These are phyloP conservation scores for Meteorus sp. DNA, from an alignment of 1,140 invertebrate species.

Conservation along the genomic window DNA sequence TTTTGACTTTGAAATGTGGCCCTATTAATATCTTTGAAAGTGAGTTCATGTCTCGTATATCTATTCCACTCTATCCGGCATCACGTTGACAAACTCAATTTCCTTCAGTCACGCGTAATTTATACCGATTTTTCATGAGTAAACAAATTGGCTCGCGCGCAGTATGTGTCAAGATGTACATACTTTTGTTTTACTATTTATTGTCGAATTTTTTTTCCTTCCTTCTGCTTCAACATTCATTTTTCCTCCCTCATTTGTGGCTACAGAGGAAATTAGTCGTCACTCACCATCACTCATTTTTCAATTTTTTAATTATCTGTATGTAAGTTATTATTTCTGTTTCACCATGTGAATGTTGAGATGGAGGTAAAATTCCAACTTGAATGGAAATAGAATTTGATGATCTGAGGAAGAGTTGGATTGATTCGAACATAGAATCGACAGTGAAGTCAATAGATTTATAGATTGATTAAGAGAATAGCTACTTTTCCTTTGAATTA, in stretches of 20 bases:
- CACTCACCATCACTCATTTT: conserved; percentile 3
- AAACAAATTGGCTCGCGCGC: conserved; percentile 17
- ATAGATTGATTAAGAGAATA: too few relatives aligned
- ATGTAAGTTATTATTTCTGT: conserved; percentile 7
- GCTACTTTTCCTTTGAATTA: too few relatives aligned
- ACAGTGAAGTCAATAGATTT: too few relatives aligned
- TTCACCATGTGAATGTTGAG: neutral
- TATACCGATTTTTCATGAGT: conserved; percentile 37
- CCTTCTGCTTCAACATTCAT: neutral
- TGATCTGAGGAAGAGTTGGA: neutral
- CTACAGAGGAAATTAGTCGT: conserved; percentile 8
- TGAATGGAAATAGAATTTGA: neutral
- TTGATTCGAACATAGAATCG: too few relatives aligned
- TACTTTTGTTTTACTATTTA: neutral
- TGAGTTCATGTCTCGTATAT: neutral
- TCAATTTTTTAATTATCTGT: neutral
- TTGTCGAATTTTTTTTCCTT: too few relatives aligned
- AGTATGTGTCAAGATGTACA: conserved; percentile 16
- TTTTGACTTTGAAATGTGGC: too few relatives aligned
- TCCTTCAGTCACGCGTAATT: conserved; percentile 43
- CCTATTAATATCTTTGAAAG: too few relatives aligned
- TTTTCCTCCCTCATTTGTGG: too few relatives aligned
- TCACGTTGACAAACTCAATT: conserved; percentile 33
- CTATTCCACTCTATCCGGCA: conserved; percentile 12
- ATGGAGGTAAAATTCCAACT: too few relatives aligned